Base-by-base conservation (phyloP, 2,797 vertebrate genomes). In the Ctenochaetus hawaiiensis region DNA sequence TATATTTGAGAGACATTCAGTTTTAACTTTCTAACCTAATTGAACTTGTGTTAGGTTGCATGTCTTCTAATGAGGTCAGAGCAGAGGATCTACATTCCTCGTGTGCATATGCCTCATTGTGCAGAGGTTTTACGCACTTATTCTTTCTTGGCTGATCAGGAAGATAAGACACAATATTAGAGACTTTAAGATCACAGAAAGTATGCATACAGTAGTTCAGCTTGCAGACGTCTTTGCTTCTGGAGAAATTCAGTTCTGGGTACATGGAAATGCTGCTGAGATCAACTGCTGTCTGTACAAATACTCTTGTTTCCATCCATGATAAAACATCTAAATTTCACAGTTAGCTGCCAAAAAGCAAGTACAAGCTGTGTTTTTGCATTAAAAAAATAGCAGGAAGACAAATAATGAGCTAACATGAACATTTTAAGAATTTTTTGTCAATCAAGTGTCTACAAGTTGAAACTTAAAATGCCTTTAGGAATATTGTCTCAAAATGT, bases 61-160 rank as follows among this genome's bases (percentile, higher is more conserved):
- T 67, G 67, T 70, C 82, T 81, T 68, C 82, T 87, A 89, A 92
- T 86, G 84, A 90, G 87, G 80, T 78, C 82, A 75, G 66, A 59
- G 78, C 16, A 2, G 85, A 78, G 78, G 85, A 84, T 87, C 86
- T 71, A 67, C 90, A 94, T 95, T 95, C 93, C 92, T 91, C 0
- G 13, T 93, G 92, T 93, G 92, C 91, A 92, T 86, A 83, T 85
- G 90, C 84, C 52, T 88, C 87, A 84, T 64, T 92, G 89, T 89
- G 80, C 89, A 86, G 64, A 83, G 62, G 76, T 60, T 84, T 92
- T 63, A 67, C 83, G 69, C 66, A 69, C 66, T 80, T 76, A 67
- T 75, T 67, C 75, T 65, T 58, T 80, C 39, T 58, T 60, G 34
- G 61, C 63, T 67, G 61, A 83, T 84, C 51, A 58, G 68, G 37